Conservation (phyloP, 2,888 invertebrate species). For the Asteroscopus sphinx region DNA sequence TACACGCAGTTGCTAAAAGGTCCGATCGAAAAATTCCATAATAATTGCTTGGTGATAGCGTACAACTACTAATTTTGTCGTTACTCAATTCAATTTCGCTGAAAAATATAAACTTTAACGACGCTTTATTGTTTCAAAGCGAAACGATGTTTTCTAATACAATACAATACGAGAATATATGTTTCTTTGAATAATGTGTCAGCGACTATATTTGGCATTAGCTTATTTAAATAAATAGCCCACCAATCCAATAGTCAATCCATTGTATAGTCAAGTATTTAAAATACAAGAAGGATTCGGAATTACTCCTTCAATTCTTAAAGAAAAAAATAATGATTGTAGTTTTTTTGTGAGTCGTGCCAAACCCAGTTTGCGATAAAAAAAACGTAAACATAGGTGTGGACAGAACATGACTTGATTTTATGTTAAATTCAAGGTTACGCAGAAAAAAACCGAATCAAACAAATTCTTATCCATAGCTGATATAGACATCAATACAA, state of each 20-base stretch:
- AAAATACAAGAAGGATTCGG: too few relatives aligned
- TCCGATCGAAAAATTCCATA: slow-evolving; percentile 40
- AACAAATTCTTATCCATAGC: slow-evolving; percentile 67
- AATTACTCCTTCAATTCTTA: too few relatives aligned
- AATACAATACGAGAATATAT: background rate
- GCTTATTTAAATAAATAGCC: slow-evolving; percentile 24
- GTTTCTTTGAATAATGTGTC: slow-evolving; percentile 3
- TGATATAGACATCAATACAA: slow-evolving; percentile 57
- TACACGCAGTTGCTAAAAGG: slow-evolving; percentile 41
- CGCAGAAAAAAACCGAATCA: slow-evolving; percentile 58
- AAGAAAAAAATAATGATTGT: slow-evolving; percentile 3
- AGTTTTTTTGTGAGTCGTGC: slow-evolving; percentile 48
- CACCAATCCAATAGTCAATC: background rate
- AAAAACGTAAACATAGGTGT: slow-evolving; percentile 78
- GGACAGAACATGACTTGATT: slow-evolving; percentile 62
- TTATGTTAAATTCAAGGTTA: slow-evolving; percentile 77
- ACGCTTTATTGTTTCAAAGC: slow-evolving; percentile 31
- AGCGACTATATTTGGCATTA: background rate
- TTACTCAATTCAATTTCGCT: slow-evolving; percentile 26
- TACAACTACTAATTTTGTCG: slow-evolving; percentile 29
- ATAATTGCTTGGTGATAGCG: slow-evolving; percentile 43
- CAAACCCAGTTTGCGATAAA: slow-evolving; percentile 65
- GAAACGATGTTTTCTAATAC: slow-evolving; percentile 5
- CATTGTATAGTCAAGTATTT: too few relatives aligned
- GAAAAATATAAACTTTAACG: slow-evolving; percentile 23